Percentiles rank a stretch among this genome's conserved stretches.
These are phyloP conservation scores for Tachysurus fulvidraco DNA, from an alignment of 2,113 vertebrate genomes.

Conservation along the genomic window DNA sequence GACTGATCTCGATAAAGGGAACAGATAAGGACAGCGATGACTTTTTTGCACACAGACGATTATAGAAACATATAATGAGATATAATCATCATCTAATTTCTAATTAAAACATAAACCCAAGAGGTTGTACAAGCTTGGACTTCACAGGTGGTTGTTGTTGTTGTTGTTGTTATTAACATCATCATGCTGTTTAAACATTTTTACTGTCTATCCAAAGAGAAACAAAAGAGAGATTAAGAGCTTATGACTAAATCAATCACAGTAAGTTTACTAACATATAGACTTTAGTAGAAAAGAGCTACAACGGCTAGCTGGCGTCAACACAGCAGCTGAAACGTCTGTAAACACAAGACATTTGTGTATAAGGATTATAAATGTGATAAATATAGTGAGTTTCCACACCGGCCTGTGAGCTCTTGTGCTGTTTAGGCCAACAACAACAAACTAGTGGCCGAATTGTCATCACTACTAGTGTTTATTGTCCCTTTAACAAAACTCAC, in stretches of 20 bases:
- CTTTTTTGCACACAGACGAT: background rate
- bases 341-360: no score
- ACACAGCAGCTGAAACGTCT: background rate
- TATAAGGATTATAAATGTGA: background rate
- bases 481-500: background rate
- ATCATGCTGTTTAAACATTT: background rate
- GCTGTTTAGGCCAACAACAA: constrained; percentile 16
- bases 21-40: background rate
- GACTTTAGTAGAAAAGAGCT: background rate
- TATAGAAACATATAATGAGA: background rate
- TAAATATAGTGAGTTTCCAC: background rate
- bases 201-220: background rate
- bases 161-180: background rate
- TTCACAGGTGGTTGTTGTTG: background rate
- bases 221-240: background rate
- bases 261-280: background rate
- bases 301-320: background rate
- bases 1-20: background rate
- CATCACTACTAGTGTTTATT: background rate
- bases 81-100: no score
- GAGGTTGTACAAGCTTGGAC: background rate
- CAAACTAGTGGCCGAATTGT: background rate
- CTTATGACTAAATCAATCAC: background rate
- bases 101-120: background rate
- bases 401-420: background rate